Conservation (phyloP, 2,888 invertebrate species). For the Pilophorus perplexus region DNA sequence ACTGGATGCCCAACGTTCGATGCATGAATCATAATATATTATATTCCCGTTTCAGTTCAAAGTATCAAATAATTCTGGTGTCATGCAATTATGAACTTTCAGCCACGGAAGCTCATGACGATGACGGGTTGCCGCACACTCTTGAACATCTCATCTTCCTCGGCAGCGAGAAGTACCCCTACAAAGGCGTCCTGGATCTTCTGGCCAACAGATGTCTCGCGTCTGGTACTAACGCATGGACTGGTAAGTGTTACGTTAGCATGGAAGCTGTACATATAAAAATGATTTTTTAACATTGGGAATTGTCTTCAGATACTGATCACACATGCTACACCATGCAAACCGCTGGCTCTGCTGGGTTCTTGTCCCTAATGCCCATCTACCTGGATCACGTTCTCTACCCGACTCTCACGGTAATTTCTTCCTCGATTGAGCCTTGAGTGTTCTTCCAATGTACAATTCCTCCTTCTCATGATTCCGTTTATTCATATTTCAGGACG, state of each 20-base stretch:
- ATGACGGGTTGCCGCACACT: constrained; percentile 90
- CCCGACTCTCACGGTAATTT: constrained; percentile 69
- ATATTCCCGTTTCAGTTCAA: no score
- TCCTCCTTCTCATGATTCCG: neutral
- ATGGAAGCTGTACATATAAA: neutral
- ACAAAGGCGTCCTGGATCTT: constrained; percentile 83
- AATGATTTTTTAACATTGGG: neutral
- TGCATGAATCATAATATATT: no score
- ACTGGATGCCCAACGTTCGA: no score
- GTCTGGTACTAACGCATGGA: constrained; percentile 90
- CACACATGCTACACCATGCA: constrained; percentile 88
- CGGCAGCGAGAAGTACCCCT: constrained; percentile 86
- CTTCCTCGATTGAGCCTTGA: neutral
- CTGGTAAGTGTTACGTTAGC: constrained; percentile 55
- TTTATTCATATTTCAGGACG: constrained; percentile 57
- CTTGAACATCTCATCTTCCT: constrained; percentile 88
- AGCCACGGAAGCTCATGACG: constrained; percentile 89
- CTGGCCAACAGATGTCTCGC: constrained; percentile 86
- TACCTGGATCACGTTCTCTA: constrained; percentile 87
- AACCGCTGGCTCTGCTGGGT: constrained; percentile 83
- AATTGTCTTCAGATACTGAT: constrained; percentile 59
- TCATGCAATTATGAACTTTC: no score
- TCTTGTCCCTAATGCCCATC: constrained; percentile 82
- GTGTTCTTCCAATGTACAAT: neutral
- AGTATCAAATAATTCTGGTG: no score